Base-by-base conservation (phyloP, 1,140 invertebrate species). In the Listronotus oregonensis region DNA sequence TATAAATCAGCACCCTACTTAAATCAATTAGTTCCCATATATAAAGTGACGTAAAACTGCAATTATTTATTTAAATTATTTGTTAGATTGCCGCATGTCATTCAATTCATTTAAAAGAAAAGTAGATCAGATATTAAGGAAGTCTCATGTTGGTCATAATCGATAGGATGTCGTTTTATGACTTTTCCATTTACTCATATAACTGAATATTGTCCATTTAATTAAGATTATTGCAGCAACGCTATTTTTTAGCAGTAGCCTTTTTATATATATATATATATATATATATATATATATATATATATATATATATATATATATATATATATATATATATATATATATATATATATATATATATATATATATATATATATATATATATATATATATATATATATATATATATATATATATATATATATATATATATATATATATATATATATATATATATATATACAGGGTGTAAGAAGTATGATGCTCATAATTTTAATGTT, bases 381-480 rank as follows among this genome's bases (percentile, higher is more conserved):
- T 32, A 52, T 52, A 52, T 52, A 52, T 52, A 52, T 52, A 52
- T 52, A 52, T 52, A 52, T 52, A 52, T 52, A 52, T 52, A 52
- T 32, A 52, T 52, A 17, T 52, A 52, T 52, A 52, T 52, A 52
- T 52, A 52, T 52, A 52, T 52, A 52, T 52, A 52, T 52, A 52
- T 52, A 52, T 52, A 52, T 52, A 52, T 52, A 52, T 52, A 52
- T 52, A 52, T 52, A 52, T 52, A 52, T 52, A 52, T 52, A 52
- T 52, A 52, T 52, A 52, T 52, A 52, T 52, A 52, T 52, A 52
- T 52, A 52, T 52, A 52, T 52, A 17, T 52, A 52, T 52, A 52
- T 52, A 52, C 18, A 52, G n/a, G n/a, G n/a, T n/a, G n/a, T n/a
- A n/a, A n/a, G n/a, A n/a, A n/a, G n/a, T n/a, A n/a, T n/a, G n/a